Evolutionary conservation across 2,888 invertebrate species (phyloP).

Genomic region (Drosophila phalerata): DNA sequence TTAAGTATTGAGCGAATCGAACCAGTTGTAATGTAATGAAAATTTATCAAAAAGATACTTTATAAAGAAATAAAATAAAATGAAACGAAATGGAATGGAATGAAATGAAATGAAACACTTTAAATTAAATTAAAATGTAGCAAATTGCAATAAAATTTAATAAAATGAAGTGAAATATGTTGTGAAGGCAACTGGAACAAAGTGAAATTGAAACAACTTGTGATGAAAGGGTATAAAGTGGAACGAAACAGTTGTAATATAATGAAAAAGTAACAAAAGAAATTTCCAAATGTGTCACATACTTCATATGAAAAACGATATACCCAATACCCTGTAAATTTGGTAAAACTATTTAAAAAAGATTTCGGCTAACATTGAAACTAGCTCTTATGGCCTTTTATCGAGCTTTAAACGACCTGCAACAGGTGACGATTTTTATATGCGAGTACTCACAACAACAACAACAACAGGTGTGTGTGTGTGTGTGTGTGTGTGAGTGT

Average conservation of each 20-base stretch:
- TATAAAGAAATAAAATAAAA: background rate
- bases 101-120: background rate
- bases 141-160: background rate
- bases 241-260: background rate
- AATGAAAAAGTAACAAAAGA: background rate
- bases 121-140: too few relatives aligned
- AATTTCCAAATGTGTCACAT: background rate
- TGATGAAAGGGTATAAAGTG: background rate
- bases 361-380: constrained; percentile 22
- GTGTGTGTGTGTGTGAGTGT: constrained; percentile 17
- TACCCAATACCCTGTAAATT: constrained; percentile 12
- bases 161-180: background rate
- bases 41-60: too few relatives aligned
- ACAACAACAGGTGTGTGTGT: background rate
- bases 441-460: constrained; percentile 6
- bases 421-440: constrained; percentile 12
- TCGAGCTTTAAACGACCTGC: background rate
- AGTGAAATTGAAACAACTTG: background rate
- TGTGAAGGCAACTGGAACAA: background rate
- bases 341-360: background rate
- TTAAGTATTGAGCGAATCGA: too few relatives aligned
- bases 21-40: too few relatives aligned
- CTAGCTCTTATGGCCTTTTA: constrained; percentile 6
- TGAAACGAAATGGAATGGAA: background rate
- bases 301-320: background rate